Evolutionary conservation across 1,140 invertebrate genomes (phyloP), one percentile per base, ranked within the genome.

Genomic region (Euura lappo): DNA sequence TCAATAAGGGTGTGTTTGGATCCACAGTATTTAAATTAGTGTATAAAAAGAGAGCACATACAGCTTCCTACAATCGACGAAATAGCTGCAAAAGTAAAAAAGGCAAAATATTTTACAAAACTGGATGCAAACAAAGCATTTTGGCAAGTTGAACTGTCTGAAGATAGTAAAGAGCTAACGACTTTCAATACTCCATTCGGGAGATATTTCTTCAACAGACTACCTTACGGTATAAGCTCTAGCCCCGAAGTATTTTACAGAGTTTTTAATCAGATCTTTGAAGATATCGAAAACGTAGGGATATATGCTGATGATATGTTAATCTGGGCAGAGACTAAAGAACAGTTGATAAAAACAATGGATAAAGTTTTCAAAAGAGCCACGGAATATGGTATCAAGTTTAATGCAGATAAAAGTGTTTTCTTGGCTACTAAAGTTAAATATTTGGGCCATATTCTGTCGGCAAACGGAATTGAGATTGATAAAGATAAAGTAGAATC

Each of bases 31-130:
- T 79, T 90, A 51, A 90, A 90, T 79, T 81, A 78, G 68, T 79
- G 76, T 45, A 84, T 90, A n/a, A 82, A 81, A 75, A 74, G 86
- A 45, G 79, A 84, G 78, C 79, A 83, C 77, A 84, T 80, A 78
- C 79, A 81, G 44, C 74, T 89, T 42, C 85, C 85, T 5, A 88
- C 82, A 4, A 72, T 87, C 66, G 85, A 89, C 13, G 84, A 88
- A 76, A 80, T 89, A 8, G 80, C 80, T 13, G 44, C 74, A 6
- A 74, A 78, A 44, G 51, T 78, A 69, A 65, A 2, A 6, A 73
- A 72, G 67, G 68, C 78, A 28, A 76, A 71, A 51, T 44, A 75
- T 43, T 85, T 87, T 71, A 78, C 78, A 0, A 82, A 74, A 60
- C 64, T 86, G 13, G 85, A 88, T 73, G 79, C 79, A 1, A 70